phyloP scores from a whole-genome alignment of 2,888 invertebrate genomes.

The Shargacucullia verbasci region DNA sequence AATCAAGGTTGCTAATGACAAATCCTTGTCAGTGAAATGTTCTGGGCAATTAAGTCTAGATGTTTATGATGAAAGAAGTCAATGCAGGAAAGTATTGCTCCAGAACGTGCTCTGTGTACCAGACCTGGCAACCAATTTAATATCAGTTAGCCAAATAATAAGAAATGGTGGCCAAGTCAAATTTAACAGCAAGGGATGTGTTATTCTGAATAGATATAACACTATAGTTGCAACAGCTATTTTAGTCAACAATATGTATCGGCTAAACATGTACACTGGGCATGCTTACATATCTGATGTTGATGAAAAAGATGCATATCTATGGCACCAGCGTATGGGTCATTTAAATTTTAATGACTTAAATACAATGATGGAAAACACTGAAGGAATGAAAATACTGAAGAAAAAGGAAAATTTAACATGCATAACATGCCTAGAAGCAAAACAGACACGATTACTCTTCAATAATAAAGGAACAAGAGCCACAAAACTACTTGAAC shows the following conservation, averaged over 20 bases:
- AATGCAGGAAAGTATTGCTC: neutral
- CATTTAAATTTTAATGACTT: conserved; percentile 5
- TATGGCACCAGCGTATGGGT: conserved; percentile 15
- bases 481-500: no score
- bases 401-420: no score
- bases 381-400: conserved; percentile 25
- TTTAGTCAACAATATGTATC: conserved; percentile 43
- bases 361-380: neutral
- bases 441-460: no score
- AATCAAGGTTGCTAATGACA: conserved; percentile 5
- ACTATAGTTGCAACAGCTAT: conserved; percentile 18
- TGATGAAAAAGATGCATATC: conserved; percentile 8
- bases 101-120: neutral
- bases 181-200: conserved; percentile 5
- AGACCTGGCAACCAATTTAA: neutral
- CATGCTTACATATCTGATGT: conserved; percentile 21
- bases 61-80: neutral
- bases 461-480: no score
- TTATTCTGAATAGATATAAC: conserved; percentile 4
- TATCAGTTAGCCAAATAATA: neutral
- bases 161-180: no score
- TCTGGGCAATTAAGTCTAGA: neutral
- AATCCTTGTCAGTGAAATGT: neutral
- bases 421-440: no score
- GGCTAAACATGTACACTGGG: conserved; percentile 2